Evolutionary conservation across 1,140 invertebrate genomes (phyloP).

Genomic region (Diachasmimorpha longicaudata): DNA sequence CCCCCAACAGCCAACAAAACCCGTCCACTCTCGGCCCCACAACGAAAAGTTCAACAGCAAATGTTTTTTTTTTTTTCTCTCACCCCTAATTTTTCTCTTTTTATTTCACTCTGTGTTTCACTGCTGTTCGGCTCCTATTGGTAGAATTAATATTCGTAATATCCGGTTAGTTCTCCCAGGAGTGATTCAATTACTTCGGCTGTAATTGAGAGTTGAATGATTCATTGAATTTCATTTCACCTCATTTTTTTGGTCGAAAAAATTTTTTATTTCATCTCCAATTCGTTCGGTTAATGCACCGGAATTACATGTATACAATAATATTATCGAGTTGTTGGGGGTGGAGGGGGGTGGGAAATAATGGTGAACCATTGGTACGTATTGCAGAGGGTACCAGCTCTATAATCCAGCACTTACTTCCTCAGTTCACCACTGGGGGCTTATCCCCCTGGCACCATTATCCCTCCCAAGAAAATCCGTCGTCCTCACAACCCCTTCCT

Average conservation of each 20-base stretch:
- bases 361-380: not conserved
- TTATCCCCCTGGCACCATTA: conserved; percentile 23
- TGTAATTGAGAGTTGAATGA: not conserved
- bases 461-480: conserved; percentile 17
- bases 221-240: not conserved
- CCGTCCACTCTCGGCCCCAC: not conserved
- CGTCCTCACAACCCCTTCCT: not conserved
- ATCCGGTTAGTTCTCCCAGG: not conserved
- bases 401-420: conserved; percentile 27
- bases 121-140: not conserved
- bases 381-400: not conserved
- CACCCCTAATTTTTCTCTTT: not conserved
- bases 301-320: not conserved
- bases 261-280: not conserved
- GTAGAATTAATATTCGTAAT: conserved; percentile 8
- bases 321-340: not conserved
- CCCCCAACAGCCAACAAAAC: not conserved
- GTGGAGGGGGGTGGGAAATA: not conserved
- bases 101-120: not conserved
- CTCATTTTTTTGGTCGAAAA: not conserved
- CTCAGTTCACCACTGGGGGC: conserved; percentile 23
- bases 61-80: not conserved
- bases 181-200: not conserved
- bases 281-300: not conserved
- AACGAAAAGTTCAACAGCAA: not conserved